phyloP scores from a whole-genome alignment of 2,113 vertebrate species.

The Garra rufa region DNA sequence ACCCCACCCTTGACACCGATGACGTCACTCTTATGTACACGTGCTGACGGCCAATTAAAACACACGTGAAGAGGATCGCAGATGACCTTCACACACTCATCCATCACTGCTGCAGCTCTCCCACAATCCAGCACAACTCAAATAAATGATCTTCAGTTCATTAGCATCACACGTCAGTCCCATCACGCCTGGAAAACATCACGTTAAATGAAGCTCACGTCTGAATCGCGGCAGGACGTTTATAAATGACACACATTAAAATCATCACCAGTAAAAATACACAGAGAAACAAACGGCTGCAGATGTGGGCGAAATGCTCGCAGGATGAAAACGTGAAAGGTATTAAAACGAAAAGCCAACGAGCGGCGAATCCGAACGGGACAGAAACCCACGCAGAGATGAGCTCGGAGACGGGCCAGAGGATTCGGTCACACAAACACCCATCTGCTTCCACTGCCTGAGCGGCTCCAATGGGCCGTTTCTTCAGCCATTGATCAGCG shows the following conservation, averaged over 20 bases:
- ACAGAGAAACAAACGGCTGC: neutral
- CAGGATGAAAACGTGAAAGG: neutral
- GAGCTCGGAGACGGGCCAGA: neutral
- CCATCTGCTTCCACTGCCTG: neutral
- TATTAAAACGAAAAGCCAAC: neutral
- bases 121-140: conserved; percentile 18
- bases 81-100: neutral
- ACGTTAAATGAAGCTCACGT: neutral
- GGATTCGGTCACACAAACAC: neutral
- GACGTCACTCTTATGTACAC: conserved; percentile 20
- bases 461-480: neutral
- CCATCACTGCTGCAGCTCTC: neutral
- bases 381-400: neutral
- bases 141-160: neutral
- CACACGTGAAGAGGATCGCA: neutral
- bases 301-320: neutral
- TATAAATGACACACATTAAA: conserved; percentile 4
- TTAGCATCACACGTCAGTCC: neutral
- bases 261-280: neutral
- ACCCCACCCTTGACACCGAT: neutral
- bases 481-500: neutral
- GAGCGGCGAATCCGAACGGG: too few relatives aligned
- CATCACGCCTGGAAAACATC: conserved; percentile 5
- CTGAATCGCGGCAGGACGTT: neutral
- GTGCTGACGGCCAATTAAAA: neutral